Evolutionary conservation across 2,113 vertebrate species (phyloP).

Genomic region (Dasyornis broadbenti): DNA sequence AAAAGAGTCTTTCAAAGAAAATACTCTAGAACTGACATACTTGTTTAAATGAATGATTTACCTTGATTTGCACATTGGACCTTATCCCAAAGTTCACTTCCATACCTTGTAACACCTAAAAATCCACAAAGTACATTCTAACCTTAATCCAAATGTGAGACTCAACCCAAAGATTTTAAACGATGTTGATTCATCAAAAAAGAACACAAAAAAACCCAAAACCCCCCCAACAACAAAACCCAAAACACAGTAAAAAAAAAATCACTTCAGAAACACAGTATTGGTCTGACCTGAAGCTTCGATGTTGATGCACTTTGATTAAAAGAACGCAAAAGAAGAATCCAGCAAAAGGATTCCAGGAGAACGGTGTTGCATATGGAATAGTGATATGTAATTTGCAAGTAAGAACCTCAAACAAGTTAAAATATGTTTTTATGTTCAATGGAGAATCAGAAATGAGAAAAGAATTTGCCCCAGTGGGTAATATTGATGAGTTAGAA

Average conservation of each 20-base stretch:
- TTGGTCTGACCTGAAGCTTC: neutral
- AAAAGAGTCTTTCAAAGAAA: neutral
- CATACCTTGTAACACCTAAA: neutral
- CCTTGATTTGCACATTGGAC: neutral
- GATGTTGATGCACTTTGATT: neutral
- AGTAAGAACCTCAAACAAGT: neutral
- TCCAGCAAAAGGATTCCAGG: neutral
- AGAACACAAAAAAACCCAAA: too few species aligned
- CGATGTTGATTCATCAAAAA: neutral
- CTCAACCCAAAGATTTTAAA: neutral
- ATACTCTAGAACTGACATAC: neutral
- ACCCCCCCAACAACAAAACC: neutral
- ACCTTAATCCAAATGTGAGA: neutral
- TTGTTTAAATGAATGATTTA: neutral
- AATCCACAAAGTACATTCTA: neutral
- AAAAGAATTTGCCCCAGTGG: neutral
- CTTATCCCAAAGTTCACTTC: neutral
- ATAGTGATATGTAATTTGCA: neutral
- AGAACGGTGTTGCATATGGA: neutral
- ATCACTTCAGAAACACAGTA: neutral
- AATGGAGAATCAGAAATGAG: neutral
- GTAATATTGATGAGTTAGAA: neutral
- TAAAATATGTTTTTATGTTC: neutral
- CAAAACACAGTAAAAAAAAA: neutral
- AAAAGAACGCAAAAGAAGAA: neutral